These are phyloP conservation scores for Callorhinus ursinus DNA, from an alignment of 2,113 vertebrate genomes.

Conservation along the genomic window DNA sequence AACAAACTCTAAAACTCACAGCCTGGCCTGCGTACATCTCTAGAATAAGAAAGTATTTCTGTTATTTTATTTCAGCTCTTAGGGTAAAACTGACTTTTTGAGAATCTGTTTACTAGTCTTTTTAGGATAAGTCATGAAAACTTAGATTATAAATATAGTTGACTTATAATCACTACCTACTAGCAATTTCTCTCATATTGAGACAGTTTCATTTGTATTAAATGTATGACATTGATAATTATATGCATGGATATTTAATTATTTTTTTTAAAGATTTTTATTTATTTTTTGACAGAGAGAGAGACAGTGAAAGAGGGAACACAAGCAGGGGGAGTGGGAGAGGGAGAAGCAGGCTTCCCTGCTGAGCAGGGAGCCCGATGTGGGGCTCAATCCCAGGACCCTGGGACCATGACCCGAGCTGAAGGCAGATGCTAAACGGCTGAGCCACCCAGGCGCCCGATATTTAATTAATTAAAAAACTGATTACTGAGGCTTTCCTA, in stretches of 20 bases:
- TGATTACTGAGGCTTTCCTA: slow-evolving; percentile 13
- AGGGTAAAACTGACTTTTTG: neutral
- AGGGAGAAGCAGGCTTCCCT: too few relatives aligned
- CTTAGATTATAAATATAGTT: neutral
- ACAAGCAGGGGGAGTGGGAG: too few relatives aligned
- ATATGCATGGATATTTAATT: slow-evolving; percentile 16
- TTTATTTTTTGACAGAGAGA: too few relatives aligned
- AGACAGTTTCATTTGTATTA: slow-evolving; percentile 36
- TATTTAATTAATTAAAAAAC: slow-evolving; percentile 64
- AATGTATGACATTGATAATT: slow-evolving; percentile 52
- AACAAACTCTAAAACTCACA: neutral
- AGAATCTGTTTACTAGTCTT: neutral
- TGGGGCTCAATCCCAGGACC: too few relatives aligned
- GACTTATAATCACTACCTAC: slow-evolving; percentile 8
- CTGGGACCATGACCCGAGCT: too few relatives aligned
- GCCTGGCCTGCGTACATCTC: neutral
- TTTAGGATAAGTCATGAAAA: neutral
- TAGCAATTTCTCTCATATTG: neutral
- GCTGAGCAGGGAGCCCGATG: too few relatives aligned
- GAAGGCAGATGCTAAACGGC: too few relatives aligned
- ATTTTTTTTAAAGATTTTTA: neutral
- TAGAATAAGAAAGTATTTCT: neutral
- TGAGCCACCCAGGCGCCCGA: too few relatives aligned
- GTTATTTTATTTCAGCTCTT: slow-evolving; percentile 1
- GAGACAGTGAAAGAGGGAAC: too few relatives aligned